Percentiles rank a stretch among this genome's conserved stretches.
These are phyloP conservation scores for Callyntrura sp. DNA, from an alignment of 2,888 invertebrate genomes.

Conservation along the genomic window DNA sequence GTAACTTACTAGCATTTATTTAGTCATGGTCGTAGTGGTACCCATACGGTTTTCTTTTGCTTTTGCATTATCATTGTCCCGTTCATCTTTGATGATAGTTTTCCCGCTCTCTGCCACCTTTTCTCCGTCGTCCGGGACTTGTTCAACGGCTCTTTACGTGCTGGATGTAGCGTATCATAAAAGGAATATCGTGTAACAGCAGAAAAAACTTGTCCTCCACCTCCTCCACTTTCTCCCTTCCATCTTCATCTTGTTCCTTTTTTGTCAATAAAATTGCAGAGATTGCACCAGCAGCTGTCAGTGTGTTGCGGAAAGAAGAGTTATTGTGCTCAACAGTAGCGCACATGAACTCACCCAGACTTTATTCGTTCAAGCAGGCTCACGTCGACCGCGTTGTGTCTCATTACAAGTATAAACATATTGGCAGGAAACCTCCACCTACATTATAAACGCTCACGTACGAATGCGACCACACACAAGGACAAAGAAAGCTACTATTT, in stretches of 20 bases:
- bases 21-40: neutral
- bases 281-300: slow-evolving; percentile 69
- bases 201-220: neutral
- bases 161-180: neutral
- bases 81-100: too few species aligned
- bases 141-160: too few species aligned
- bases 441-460: slow-evolving; percentile 11
- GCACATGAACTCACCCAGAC: slow-evolving; percentile 25
- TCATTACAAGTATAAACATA: slow-evolving; percentile 15
- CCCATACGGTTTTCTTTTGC: neutral
- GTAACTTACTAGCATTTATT: slow-evolving; percentile 56
- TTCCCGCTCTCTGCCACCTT: too few species aligned
- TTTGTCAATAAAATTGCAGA: slow-evolving; percentile 68
- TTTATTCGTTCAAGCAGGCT: neutral
- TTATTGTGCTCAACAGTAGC: slow-evolving; percentile 37
- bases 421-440: too few species aligned
- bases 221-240: neutral
- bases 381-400: neutral
- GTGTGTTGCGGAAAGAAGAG: slow-evolving; percentile 50
- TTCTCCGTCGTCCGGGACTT: too few species aligned
- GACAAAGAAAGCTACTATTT: neutral
- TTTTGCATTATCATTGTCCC: neutral
- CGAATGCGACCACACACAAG: neutral
- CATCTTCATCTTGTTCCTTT: slow-evolving; percentile 28
- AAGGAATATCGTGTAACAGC: neutral